Evolutionary conservation across 2,797 vertebrate species (phyloP).

Genomic region (Paguma larvata): DNA sequence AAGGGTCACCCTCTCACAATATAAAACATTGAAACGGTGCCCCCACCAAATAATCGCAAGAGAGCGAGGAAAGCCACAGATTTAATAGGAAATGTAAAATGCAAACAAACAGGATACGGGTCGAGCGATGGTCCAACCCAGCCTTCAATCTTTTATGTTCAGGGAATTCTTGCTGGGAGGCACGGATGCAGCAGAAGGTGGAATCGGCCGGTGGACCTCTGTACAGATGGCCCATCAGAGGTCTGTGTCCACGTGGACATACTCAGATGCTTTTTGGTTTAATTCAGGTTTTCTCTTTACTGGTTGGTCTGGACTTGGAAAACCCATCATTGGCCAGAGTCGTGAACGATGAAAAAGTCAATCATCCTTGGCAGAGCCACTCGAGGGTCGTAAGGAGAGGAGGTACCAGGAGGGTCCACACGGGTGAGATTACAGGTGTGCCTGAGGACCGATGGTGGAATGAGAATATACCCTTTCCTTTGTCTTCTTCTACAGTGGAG

Average conservation of each 20-base stretch:
- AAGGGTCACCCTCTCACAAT: background rate
- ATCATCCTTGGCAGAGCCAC: background rate
- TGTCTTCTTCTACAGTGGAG: no score
- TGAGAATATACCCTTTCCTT: no score
- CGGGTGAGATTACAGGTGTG: no score
- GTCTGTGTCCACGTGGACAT: background rate
- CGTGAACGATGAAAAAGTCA: no score
- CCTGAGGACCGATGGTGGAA: no score
- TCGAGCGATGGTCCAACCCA: background rate
- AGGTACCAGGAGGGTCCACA: background rate
- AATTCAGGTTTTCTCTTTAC: background rate
- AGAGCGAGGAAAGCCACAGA: background rate
- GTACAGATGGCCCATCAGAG: background rate
- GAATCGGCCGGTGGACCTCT: no score
- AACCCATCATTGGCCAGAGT: background rate
- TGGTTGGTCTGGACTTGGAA: background rate
- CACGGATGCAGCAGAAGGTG: rapidly evolving
- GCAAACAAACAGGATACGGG: no score
- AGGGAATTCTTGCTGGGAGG: background rate
- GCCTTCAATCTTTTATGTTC: background rate
- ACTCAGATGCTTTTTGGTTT: background rate
- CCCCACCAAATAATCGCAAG: background rate
- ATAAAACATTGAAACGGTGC: background rate
- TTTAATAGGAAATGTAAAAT: background rate
- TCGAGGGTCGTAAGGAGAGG: background rate